phyloP scores from a whole-genome alignment of 2,888 invertebrate genomes.

The Euplagia quadripunctaria region DNA sequence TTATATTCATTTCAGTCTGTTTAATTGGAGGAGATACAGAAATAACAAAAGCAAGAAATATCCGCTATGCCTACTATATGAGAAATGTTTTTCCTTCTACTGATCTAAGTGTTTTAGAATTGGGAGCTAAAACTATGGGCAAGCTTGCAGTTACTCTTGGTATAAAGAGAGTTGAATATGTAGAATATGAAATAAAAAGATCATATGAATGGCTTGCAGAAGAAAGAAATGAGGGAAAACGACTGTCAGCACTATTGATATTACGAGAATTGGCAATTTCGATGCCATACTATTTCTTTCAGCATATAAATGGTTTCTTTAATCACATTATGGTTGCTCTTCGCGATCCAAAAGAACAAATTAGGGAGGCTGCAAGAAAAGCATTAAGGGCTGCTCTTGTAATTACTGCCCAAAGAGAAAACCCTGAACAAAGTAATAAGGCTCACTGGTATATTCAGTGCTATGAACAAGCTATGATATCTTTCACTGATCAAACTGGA shows the following conservation, averaged over 20 bases:
- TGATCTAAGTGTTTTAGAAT: constrained; percentile 96
- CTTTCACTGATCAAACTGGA: constrained; percentile 89
- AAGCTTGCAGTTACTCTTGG: constrained; percentile 95
- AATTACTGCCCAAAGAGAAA: constrained; percentile 97
- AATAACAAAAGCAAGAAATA: constrained; percentile 94
- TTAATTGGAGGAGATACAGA: constrained; percentile 97
- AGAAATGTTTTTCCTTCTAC: constrained; percentile 95
- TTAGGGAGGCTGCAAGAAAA: constrained; percentile 97
- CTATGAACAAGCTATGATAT: constrained; percentile 94
- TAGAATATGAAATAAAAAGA: constrained; percentile 97
- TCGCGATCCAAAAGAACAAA: constrained; percentile 95
- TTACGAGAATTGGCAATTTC: constrained; percentile 97
- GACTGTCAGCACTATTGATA: constrained; percentile 96
- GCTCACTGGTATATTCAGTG: constrained; percentile 97
- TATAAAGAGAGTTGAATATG: constrained; percentile 97
- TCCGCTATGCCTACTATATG: constrained; percentile 96
- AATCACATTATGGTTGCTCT: constrained; percentile 97
- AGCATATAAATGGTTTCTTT: constrained; percentile 96
- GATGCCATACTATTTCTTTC: constrained; percentile 99
- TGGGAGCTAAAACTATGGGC: constrained; percentile 98
- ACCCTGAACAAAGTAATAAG: constrained; percentile 95
- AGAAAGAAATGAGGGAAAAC: constrained; percentile 95
- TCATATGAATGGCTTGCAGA: constrained; percentile 98
- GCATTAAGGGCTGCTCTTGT: constrained; percentile 97
- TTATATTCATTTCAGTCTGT: constrained; percentile 89